Evolutionary conservation across 2,797 vertebrate species (phyloP), one percentile per base, ranked within the genome.

Genomic region (Phyllotis vaccarum): DNA sequence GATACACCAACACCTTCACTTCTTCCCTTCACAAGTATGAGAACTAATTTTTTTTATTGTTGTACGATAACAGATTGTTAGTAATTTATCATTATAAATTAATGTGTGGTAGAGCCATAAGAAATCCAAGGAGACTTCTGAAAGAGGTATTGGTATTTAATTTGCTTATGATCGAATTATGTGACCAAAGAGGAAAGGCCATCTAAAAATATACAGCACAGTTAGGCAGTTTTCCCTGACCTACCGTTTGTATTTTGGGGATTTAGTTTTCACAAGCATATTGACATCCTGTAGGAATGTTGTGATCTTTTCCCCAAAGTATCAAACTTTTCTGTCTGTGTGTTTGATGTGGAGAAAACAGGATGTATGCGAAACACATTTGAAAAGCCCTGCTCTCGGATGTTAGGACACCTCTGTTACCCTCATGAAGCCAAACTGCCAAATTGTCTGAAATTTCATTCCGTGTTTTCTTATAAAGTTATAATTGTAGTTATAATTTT

Each of bases 311-410:
- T 1, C 5, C 13, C 10, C 1, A 46, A 19, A 62, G 49, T 76
- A 86, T 83, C 54, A 78, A 17, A 31, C n/a, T 14, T 66, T 1
- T 46, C 21, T 87, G 6, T 54, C 13, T 90, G 37, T 70, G 40
- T 54, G 2, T 62, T 12, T 82, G 3, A 0, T 86, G 29, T 81
- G 21, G 49, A 90, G 49, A 91, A 22, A 66, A 80, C 43, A 46
- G 0, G 43, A 19, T 0, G 0, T 34, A 56, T 87, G 12, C 3
- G 49, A 49, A 40, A 3, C 2, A 6, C 5, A 12, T 43, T 60
- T 24, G 10, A 22, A n/a, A 94, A 89, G 89, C 2, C 34, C 7
- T 34, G 16, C 43, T n/a, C 64, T 46, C 58, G 43, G n/a, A 17
- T 72, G 1, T 78, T 62, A 60, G n/a, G 46, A 94, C 54, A 60